Conservation (phyloP, 2,113 vertebrate genomes). For the Amazona vittata region DNA sequence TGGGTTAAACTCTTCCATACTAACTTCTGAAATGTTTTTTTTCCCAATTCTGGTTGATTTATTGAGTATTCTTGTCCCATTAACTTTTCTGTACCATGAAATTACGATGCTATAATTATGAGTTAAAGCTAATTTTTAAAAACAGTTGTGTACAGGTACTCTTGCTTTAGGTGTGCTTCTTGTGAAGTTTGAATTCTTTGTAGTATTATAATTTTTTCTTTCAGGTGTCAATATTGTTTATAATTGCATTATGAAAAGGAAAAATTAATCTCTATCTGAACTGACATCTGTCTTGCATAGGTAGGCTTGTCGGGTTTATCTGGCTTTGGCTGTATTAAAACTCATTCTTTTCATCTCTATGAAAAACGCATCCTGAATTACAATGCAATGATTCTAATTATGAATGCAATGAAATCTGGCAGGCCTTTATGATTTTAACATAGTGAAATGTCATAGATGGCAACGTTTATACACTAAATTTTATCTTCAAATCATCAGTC, state of each 20-base stretch:
- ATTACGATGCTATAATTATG: background rate
- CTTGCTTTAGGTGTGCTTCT: background rate
- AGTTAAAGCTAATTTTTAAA: background rate
- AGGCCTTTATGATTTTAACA: conserved; percentile 41
- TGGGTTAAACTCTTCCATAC: background rate
- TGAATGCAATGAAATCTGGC: conserved; percentile 43
- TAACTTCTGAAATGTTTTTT: background rate
- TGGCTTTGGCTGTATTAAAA: conserved; percentile 24
- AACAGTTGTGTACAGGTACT: background rate
- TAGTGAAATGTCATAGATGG: conserved; percentile 25
- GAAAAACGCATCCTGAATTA: conserved; percentile 64
- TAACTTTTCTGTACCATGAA: background rate
- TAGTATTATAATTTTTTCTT: conserved; percentile 38
- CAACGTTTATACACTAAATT: conserved; percentile 32
- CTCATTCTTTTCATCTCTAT: conserved; percentile 36
- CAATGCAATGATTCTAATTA: conserved; percentile 64
- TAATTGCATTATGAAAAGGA: conserved; percentile 56
- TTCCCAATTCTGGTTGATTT: background rate
- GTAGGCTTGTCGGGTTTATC: conserved; percentile 23
- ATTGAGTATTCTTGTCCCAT: background rate
- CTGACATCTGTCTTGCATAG: conserved; percentile 35
- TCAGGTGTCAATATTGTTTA: conserved; percentile 42
- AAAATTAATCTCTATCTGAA: conserved; percentile 50
- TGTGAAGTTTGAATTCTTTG: background rate
- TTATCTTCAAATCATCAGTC: conserved; percentile 61